Evolutionary conservation across 2,888 invertebrate species (phyloP), one percentile per base, ranked within the genome.

Genomic region (Cyclophora punctaria): DNA sequence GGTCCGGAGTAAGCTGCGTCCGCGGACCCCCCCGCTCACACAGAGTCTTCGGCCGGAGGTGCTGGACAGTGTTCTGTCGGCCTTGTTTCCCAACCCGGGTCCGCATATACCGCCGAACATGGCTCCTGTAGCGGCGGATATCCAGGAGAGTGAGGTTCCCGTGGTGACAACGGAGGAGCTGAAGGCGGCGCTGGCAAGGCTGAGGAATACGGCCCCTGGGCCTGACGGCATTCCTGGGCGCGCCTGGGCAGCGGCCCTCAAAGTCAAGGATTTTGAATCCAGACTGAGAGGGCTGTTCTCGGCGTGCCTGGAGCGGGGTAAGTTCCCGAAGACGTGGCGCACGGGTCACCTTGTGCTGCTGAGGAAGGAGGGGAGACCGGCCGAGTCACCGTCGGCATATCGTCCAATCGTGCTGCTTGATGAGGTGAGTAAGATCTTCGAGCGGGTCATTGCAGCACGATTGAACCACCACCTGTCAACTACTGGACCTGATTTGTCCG

Each of bases 161-260:
- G 37, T 5, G 5, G 37, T 37, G 5, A 37, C 37, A 5, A 20
- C 5, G 43, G 43, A 43, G 1, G 43, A 5, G 43, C n/a, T 20
- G 3, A 20, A 43, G 20, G 43, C 5, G 43, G 20, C 43, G 4
- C 7, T 43, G 20, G 20, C 20, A 5, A 20, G 20, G 20, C 43
- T 43, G 20, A 3, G 43, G 43, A 20, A 20, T 5, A 43, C 20
- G 5, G 45, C 45, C 4, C 45, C 45, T 1, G 45, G 45, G 5
- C 45, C 45, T 7, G 45, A 44, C 41, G 47, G 53, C 51, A 48
- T 94, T 55, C 92, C 93, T 71, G 90, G 91, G 78, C 92, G 92
- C 82, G 45, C 35, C 4, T 35, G 5, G 5, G 92, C 93, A 55
- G 78, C 80, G 62, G 20, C 35, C 6, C 20, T 35, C 4, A 37